A percentile compares a stretch with the other conserved stretches of the same genome.
phyloP scores from a whole-genome alignment of 2,888 invertebrate species.

The Agriopis marginaria region DNA sequence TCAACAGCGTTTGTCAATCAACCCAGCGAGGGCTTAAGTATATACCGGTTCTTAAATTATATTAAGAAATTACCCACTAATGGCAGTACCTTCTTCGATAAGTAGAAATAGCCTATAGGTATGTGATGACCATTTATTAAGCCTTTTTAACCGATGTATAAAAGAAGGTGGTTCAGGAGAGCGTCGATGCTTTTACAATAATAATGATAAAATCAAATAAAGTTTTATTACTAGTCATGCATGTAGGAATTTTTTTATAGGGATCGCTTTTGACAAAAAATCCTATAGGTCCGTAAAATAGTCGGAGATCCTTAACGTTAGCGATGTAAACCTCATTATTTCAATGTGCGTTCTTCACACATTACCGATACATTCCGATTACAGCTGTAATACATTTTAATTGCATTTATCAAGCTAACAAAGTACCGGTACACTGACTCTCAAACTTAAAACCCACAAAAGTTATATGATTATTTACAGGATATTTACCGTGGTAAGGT shows the following conservation, averaged over 20 bases:
- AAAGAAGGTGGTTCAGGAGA: too few relatives aligned
- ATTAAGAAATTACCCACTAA: slow-evolving; percentile 34
- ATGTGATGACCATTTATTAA: too few relatives aligned
- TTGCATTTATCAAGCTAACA: slow-evolving; percentile 43
- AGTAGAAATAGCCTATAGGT: too few relatives aligned
- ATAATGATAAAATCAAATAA: neutral
- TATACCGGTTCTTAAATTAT: slow-evolving; percentile 44
- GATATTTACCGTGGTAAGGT: too few relatives aligned
- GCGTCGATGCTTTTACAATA: neutral
- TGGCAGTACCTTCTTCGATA: neutral
- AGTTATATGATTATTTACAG: too few relatives aligned
- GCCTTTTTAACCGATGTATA: too few relatives aligned
- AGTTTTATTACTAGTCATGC: too few relatives aligned
- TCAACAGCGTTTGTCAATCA: slow-evolving; percentile 71
- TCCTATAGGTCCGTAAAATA: neutral
- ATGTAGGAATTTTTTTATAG: too few relatives aligned
- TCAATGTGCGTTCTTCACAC: slow-evolving; percentile 25
- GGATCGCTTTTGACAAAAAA: neutral
- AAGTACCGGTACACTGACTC: slow-evolving; percentile 31
- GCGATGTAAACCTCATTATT: slow-evolving; percentile 20
- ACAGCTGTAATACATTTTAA: slow-evolving; percentile 44
- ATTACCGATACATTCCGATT: slow-evolving; percentile 39
- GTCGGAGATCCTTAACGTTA: slow-evolving; percentile 12
- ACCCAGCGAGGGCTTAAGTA: slow-evolving; percentile 52
- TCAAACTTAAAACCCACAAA: slow-evolving; percentile 3